phyloP scores from a whole-genome alignment of 2,113 vertebrate species.

The Epinephelus cyanopodus region DNA sequence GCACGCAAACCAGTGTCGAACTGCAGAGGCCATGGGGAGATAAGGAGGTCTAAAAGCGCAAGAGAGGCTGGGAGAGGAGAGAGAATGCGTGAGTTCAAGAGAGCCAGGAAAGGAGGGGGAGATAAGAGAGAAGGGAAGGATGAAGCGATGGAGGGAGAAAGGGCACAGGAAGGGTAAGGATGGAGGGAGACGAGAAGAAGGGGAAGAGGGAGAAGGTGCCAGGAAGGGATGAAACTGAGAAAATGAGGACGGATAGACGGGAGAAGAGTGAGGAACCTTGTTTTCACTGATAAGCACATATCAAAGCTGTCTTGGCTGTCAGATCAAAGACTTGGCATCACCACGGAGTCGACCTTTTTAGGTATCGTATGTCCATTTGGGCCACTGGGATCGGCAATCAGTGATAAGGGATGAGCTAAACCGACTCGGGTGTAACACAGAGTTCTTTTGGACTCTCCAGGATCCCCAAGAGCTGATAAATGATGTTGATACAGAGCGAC shows the following conservation, averaged over 20 bases:
- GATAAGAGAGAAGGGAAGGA: slow-evolving; percentile 44
- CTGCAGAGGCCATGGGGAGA: slow-evolving; percentile 14
- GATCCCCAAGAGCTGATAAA: slow-evolving; percentile 26
- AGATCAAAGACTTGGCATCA: slow-evolving; percentile 72
- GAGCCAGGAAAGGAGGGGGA: slow-evolving; percentile 29
- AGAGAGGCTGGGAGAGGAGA: slow-evolving; percentile 5
- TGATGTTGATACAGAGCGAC: slow-evolving; percentile 27
- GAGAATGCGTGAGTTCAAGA: slow-evolving; percentile 5
- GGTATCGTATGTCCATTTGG: slow-evolving; percentile 50
- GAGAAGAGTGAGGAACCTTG: slow-evolving; percentile 57
- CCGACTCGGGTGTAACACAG: slow-evolving; percentile 30
- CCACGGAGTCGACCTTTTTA: slow-evolving; percentile 52
- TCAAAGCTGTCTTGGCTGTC: slow-evolving; percentile 71
- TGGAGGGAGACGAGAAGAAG: slow-evolving; percentile 9
- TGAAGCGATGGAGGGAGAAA: slow-evolving; percentile 35
- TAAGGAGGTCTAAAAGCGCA: slow-evolving; percentile 25
- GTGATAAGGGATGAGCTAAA: slow-evolving; percentile 52
- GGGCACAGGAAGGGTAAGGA: slow-evolving; percentile 51
- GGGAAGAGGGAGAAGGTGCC: slow-evolving; percentile 17
- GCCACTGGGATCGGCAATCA: slow-evolving; percentile 58
- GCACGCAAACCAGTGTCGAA: slow-evolving; percentile 3
- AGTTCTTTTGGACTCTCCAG: slow-evolving; percentile 49
- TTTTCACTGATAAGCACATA: slow-evolving; percentile 67
- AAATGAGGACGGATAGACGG: slow-evolving; percentile 40
- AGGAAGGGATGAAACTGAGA: slow-evolving; percentile 49